Conservation (phyloP, 2,797 vertebrate genomes). For the Picus viridis region DNA sequence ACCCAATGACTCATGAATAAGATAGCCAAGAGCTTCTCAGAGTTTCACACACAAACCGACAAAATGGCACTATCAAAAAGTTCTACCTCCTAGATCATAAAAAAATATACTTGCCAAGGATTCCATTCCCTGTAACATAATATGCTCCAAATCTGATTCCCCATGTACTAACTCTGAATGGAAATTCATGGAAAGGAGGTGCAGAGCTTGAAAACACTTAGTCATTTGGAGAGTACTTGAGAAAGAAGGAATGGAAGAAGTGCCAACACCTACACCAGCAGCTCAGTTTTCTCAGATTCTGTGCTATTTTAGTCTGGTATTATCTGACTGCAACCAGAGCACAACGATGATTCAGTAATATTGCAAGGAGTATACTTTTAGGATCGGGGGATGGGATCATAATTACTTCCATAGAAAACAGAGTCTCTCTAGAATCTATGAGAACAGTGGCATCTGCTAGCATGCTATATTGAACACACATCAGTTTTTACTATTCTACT, state of each 20-base stretch:
- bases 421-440: background rate
- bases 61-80: background rate
- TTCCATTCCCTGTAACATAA: background rate
- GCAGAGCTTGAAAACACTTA: constrained; percentile 19
- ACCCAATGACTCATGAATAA: background rate
- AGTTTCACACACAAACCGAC: background rate
- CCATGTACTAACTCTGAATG: background rate
- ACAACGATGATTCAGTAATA: constrained; percentile 33
- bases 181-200: background rate
- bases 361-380: background rate
- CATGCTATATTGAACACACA: background rate
- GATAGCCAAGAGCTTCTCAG: background rate
- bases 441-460: background rate
- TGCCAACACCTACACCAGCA: constrained; percentile 39
- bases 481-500: background rate
- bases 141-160: background rate
- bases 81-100: background rate
- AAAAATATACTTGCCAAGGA: background rate
- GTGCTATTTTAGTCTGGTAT: constrained; percentile 29
- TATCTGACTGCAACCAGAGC: constrained; percentile 2
- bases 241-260: constrained; percentile 20
- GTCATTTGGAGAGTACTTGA: constrained; percentile 37
- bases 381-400: background rate
- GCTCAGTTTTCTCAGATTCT: constrained; percentile 32
- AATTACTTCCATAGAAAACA: background rate